Evolutionary conservation across 2,113 vertebrate species (phyloP).

Genomic region (Channa maculata): DNA sequence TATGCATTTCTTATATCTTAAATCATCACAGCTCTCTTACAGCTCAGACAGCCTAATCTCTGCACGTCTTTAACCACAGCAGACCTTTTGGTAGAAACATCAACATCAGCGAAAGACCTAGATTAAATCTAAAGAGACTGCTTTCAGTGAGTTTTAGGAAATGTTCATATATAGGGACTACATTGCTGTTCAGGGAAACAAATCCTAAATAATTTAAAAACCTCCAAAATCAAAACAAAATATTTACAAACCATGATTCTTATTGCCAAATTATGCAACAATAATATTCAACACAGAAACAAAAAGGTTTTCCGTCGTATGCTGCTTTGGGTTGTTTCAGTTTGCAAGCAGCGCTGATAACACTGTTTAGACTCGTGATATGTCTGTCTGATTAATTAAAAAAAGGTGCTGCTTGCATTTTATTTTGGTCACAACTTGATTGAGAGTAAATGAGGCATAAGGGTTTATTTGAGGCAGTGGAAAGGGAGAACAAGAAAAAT

Average conservation of each 20-base stretch:
- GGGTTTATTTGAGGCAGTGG: constrained; percentile 24
- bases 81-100: constrained; percentile 18
- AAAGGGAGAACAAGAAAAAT: not conserved
- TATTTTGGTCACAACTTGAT: constrained; percentile 30
- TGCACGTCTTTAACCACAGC: constrained; percentile 22
- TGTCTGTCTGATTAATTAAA: constrained; percentile 23
- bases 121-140: constrained; percentile 29
- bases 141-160: not conserved
- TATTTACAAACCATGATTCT: not conserved
- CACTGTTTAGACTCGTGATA: constrained; percentile 68
- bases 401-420: constrained; percentile 40
- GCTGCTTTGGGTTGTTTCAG: constrained; percentile 17
- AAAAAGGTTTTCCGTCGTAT: constrained; percentile 20
- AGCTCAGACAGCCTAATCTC: constrained; percentile 47
- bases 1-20: constrained; percentile 41
- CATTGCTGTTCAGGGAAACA: not conserved
- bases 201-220: not conserved
- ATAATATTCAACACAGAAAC: constrained; percentile 11
- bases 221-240: no score
- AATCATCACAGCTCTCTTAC: constrained; percentile 32
- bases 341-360: constrained; percentile 61
- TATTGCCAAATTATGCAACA: constrained; percentile 1
- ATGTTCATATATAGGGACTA: not conserved
- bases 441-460: constrained; percentile 28
- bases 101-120: constrained; percentile 21